Base-by-base conservation (phyloP, 1,140 invertebrate genomes). In the Euura lappo region DNA sequence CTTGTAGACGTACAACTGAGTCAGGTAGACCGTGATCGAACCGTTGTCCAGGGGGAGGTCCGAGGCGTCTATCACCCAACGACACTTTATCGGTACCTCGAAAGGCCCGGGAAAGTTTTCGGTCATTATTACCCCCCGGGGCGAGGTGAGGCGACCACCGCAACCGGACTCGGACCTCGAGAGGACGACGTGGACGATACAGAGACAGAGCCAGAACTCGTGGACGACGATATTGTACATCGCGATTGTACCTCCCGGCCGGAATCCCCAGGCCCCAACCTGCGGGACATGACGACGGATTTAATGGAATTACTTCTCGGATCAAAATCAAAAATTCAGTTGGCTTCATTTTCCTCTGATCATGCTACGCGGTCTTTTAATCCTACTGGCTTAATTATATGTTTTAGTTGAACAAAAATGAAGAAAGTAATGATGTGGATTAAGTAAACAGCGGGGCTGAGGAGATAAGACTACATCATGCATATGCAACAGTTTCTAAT, bases 61-160 rank as follows among this genome's bases (percentile, higher is more conserved):
- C 46, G 91, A 91, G 5, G 94, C 93, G 78, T 96, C 92, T 79
- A 98, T 96, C 8, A 97, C 88, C 96, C 96, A 98, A 71, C 92
- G 90, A 82, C 95, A 96, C 72, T 91, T 91, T 68, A 97, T 93
- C 4, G 96, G 96, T 13, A 95, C 93, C 6, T 89, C 84, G 83
- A 96, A 97, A 2, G 91, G 88, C 45, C 90, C 86, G 0, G 96
- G 96, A 79, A 97, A 97, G 79, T 93, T 92, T 0, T 95, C 95
- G 2, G 95, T 97, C 46, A 93, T 90, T 45, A 98, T 92, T 65
- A 93, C 85, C 2, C 94, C 94, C 43, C 89, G 88, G 1, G 89
- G 87, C 0, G 87, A 89, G 4, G 90, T 91, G 11, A 93, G 84
- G 5, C 89, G 85, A 2, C 91, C 92, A 0, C 93, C 93, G 77